These are phyloP conservation scores for Mesorhabditis belari DNA, from an alignment of 2,888 invertebrate genomes.

Conservation along the genomic window DNA sequence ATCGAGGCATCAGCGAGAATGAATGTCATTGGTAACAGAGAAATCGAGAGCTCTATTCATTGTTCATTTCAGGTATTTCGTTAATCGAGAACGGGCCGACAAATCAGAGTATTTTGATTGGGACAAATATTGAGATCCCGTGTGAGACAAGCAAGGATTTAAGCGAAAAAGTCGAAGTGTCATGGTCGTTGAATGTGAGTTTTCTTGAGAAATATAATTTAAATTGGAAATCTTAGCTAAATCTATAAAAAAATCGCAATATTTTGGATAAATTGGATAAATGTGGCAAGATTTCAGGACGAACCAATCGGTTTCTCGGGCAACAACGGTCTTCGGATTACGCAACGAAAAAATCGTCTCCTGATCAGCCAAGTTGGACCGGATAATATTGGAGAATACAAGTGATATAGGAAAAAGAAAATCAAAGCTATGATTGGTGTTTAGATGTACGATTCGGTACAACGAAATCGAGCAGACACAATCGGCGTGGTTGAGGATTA, in stretches of 20 bases:
- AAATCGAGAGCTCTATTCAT: background rate
- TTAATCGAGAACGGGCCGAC: constrained; percentile 69
- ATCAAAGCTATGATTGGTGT: too few relatives aligned
- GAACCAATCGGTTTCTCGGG: constrained; percentile 17
- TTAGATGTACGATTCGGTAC: constrained; percentile 69
- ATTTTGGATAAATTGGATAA: too few relatives aligned
- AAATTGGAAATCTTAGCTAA: background rate
- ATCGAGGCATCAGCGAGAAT: constrained; percentile 33
- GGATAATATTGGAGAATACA: constrained; percentile 78
- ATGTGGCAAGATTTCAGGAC: constrained; percentile 19
- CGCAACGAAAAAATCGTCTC: constrained; percentile 22
- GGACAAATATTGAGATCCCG: constrained; percentile 83
- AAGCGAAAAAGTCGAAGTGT: constrained; percentile 17
- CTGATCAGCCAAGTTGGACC: constrained; percentile 60
- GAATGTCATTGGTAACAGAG: constrained; percentile 7
- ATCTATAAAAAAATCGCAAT: background rate
- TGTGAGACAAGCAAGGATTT: constrained; percentile 90
- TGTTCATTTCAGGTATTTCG: constrained; percentile 69
- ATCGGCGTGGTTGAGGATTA: constrained; percentile 67
- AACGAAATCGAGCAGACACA: constrained; percentile 87
- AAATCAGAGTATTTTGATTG: constrained; percentile 71
- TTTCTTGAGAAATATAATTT: too few relatives aligned
- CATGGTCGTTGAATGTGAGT: constrained; percentile 38
- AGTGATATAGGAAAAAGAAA: too few relatives aligned
- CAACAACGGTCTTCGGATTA: constrained; percentile 23